Percentiles rank a stretch among this genome's conserved stretches.
phyloP scores from a whole-genome alignment of 2,113 vertebrate genomes.

The Phyllostomus hastatus region DNA sequence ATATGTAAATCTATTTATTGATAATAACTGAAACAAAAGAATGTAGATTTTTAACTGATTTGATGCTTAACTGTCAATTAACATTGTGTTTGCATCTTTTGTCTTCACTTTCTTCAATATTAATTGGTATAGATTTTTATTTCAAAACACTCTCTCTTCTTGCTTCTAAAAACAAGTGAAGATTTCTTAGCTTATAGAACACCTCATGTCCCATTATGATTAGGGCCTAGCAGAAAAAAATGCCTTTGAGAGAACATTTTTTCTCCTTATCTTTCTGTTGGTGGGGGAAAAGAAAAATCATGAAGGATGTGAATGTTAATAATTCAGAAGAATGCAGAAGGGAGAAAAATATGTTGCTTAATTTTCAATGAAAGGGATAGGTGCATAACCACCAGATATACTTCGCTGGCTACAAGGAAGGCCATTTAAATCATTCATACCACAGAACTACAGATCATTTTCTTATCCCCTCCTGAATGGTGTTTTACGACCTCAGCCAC shows the following conservation, averaged over 20 bases:
- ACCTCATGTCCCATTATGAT: neutral
- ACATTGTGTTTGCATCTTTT: neutral
- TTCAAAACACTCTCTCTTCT: neutral
- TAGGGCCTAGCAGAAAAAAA: neutral
- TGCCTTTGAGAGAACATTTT: neutral
- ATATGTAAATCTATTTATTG: neutral
- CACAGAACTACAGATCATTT: neutral
- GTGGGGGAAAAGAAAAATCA: conserved; percentile 45
- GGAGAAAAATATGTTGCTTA: conserved; percentile 32
- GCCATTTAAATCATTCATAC: conserved; percentile 25
- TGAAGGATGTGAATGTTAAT: conserved; percentile 19
- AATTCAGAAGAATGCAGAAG: conserved; percentile 40
- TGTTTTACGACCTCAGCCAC: neutral
- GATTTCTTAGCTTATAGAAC: neutral
- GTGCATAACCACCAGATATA: neutral
- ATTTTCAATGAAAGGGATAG: conserved; percentile 35
- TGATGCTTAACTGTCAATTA: neutral
- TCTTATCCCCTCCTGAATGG: neutral
- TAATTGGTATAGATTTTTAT: neutral
- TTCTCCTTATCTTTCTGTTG: neutral
- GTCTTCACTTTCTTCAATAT: neutral
- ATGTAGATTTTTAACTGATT: neutral
- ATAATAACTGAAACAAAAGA: neutral
- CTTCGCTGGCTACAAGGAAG: neutral
- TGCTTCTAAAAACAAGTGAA: neutral